These are phyloP conservation scores for Heterotilapia buettikoferi DNA, from an alignment of 2,113 vertebrate species.

Conservation along the genomic window DNA sequence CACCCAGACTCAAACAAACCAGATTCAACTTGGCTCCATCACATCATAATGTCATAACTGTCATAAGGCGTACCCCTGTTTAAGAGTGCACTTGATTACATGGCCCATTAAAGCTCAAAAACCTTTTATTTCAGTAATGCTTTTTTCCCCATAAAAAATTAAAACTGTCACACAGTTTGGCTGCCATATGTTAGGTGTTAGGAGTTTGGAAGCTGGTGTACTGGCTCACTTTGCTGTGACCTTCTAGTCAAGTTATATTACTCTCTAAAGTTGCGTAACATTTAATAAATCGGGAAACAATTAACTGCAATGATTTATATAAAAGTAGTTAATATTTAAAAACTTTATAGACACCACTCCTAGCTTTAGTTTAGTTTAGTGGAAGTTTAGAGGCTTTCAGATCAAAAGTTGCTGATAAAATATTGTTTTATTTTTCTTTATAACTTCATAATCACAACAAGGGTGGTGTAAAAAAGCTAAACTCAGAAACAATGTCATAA, in stretches of 20 bases:
- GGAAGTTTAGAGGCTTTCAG: background rate
- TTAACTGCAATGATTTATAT: background rate
- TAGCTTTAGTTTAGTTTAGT: background rate
- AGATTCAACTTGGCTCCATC: background rate
- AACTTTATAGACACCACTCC: background rate
- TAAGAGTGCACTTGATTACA: background rate
- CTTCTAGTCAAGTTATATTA: background rate
- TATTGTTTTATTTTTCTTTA: background rate
- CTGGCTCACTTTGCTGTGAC: background rate
- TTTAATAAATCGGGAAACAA: background rate
- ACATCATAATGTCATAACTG: background rate
- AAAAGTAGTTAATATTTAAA: background rate
- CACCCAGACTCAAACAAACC: background rate
- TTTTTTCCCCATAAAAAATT: background rate
- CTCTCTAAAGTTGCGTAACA: background rate
- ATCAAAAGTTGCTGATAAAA: background rate
- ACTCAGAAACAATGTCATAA: background rate
- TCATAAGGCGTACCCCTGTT: background rate
- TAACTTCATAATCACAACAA: background rate
- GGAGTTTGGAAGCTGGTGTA: background rate
- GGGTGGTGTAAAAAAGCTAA: background rate
- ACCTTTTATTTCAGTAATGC: background rate
- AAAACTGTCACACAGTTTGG: background rate
- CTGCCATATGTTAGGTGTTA: background rate
- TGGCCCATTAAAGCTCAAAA: background rate